These are phyloP conservation scores for Orthosia incerta DNA, from an alignment of 2,888 invertebrate species.

Conservation along the genomic window DNA sequence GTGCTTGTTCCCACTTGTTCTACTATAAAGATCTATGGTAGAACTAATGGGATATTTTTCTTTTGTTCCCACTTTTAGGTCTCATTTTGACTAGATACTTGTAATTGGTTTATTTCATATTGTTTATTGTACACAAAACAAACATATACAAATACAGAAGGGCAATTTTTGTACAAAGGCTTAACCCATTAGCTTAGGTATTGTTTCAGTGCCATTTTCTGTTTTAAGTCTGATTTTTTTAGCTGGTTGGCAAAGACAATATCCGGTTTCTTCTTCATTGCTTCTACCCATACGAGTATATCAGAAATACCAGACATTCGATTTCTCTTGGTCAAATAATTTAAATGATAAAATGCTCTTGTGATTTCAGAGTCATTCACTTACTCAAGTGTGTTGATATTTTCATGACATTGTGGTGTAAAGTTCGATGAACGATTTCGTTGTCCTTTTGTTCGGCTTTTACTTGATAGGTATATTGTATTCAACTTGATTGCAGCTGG, in stretches of 20 bases:
- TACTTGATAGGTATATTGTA: slow-evolving; percentile 41
- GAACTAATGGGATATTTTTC: too few species aligned
- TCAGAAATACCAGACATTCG: not conserved
- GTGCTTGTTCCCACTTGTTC: too few species aligned
- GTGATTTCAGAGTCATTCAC: slow-evolving; percentile 16
- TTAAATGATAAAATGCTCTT: slow-evolving; percentile 10
- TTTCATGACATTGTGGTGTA: slow-evolving; percentile 62
- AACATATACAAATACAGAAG: too few species aligned
- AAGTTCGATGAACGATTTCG: slow-evolving; percentile 61
- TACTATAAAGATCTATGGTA: too few species aligned
- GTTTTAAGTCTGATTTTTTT: not conserved
- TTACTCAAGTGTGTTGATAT: slow-evolving; percentile 20
- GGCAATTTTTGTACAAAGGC: too few species aligned
- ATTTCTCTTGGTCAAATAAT: slow-evolving; percentile 6
- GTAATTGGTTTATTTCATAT: too few species aligned
- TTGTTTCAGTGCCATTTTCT: too few species aligned
- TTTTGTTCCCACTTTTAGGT: too few species aligned
- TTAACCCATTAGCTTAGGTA: too few species aligned
- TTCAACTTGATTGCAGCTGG: not conserved
- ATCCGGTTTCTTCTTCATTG: not conserved
- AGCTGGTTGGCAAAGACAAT: too few species aligned
- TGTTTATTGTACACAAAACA: too few species aligned
- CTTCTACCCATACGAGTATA: not conserved
- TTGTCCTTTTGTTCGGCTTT: slow-evolving; percentile 63
- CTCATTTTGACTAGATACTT: too few species aligned